Evolutionary conservation across 2,113 vertebrate species (phyloP).

Genomic region (Sinocyclocheilus grahami): DNA sequence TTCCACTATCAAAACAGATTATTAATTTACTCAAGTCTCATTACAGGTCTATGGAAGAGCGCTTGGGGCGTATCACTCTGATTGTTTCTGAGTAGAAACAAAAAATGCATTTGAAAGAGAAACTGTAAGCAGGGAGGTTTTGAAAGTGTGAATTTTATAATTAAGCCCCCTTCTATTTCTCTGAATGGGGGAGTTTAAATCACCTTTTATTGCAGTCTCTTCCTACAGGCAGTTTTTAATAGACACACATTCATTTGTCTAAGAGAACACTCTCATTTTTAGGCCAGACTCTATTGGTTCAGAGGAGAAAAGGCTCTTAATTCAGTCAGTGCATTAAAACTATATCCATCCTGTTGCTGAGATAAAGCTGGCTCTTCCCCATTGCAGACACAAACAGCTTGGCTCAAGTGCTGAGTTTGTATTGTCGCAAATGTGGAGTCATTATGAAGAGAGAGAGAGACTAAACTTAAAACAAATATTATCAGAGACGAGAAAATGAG

Average conservation of each 20-base stretch:
- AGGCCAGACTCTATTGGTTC: not conserved
- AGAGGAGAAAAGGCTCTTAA: slow-evolving; percentile 10
- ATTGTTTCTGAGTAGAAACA: not conserved
- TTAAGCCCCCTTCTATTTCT: not conserved
- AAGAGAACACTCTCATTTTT: slow-evolving; percentile 8
- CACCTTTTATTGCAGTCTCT: slow-evolving; percentile 33
- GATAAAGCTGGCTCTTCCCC: slow-evolving; percentile 50
- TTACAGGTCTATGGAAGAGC: not conserved
- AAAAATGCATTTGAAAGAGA: slow-evolving; percentile 7
- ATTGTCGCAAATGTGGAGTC: slow-evolving; percentile 62
- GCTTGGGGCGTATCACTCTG: not conserved
- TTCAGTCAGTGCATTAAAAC: slow-evolving; percentile 40
- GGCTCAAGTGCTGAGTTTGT: slow-evolving; percentile 56
- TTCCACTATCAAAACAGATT: not conserved
- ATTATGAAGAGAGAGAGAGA: slow-evolving; percentile 50
- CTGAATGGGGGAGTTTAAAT: slow-evolving; percentile 10
- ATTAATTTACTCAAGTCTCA: slow-evolving; percentile 1
- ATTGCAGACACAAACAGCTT: slow-evolving; percentile 40
- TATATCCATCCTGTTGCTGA: slow-evolving; percentile 52
- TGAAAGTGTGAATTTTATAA: slow-evolving; percentile 25
- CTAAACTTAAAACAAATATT: slow-evolving; percentile 61
- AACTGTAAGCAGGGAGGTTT: not conserved
- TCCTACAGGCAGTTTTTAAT: slow-evolving; percentile 8
- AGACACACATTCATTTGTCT: not conserved
- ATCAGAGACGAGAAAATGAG: slow-evolving; percentile 60